These are phyloP conservation scores for Pachypanchax playfairii DNA, from an alignment of 2,113 vertebrate species.

Conservation along the genomic window DNA sequence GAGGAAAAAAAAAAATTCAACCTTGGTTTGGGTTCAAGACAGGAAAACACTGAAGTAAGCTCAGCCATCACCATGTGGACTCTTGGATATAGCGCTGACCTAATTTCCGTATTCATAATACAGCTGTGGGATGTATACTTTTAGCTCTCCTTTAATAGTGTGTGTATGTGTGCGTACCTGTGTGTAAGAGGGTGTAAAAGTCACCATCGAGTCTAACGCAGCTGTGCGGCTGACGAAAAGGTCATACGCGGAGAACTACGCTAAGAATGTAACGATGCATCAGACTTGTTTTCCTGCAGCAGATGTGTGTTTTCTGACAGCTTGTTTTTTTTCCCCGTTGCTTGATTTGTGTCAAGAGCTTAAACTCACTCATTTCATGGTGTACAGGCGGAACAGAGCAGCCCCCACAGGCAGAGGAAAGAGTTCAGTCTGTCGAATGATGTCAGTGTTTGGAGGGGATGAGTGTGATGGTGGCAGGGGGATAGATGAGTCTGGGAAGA, in stretches of 20 bases:
- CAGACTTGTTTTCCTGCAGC: constrained; percentile 43
- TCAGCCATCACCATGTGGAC: constrained; percentile 48
- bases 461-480: constrained; percentile 48
- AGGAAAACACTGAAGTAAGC: constrained; percentile 61
- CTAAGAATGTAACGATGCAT: constrained; percentile 52
- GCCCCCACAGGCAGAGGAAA: constrained; percentile 66
- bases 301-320: constrained; percentile 54
- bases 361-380: constrained; percentile 53
- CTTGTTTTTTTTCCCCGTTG: constrained; percentile 34
- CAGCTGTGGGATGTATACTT: constrained; percentile 48
- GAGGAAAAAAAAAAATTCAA: constrained; percentile 49
- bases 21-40: constrained; percentile 49
- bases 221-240: constrained; percentile 37
- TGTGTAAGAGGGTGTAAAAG: not conserved
- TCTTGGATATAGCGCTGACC: constrained; percentile 36
- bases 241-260: constrained; percentile 57
- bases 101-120: constrained; percentile 50
- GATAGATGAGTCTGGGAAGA: constrained; percentile 56
- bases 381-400: constrained; percentile 53
- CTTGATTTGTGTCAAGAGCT: constrained; percentile 55
- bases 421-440: constrained; percentile 63
- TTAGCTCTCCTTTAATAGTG: constrained; percentile 42
- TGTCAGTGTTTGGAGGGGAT: constrained; percentile 74
- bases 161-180: constrained; percentile 10
- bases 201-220: constrained; percentile 6